Evolutionary conservation across 2,797 vertebrate species (phyloP), one percentile per base, ranked within the genome.

Genomic region (Aldrovandia affinis): DNA sequence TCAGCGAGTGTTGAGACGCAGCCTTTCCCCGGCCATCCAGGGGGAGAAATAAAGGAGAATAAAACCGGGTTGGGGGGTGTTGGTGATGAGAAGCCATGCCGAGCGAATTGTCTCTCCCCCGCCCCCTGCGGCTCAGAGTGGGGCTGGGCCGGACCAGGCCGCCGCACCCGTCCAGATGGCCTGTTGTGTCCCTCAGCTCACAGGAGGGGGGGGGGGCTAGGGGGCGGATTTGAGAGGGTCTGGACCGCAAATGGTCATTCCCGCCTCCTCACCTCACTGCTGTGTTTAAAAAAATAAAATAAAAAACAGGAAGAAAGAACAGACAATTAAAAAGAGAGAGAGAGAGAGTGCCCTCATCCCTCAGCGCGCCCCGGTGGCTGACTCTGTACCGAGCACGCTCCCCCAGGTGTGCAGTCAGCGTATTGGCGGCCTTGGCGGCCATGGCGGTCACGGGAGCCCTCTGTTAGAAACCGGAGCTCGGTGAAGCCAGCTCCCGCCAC

Each of bases 21-120:
- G 89, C 88, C 75, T 73, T 59, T 88, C 88, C 89, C 89, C 90
- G 61, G 88, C 90, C 89, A 88, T 90, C 92, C 90, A 88, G 88
- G 83, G 88, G 87, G 91, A 87, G 25, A 44, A 68, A 70, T 83
- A 78, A 82, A 78, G 55, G 77, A 9, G 10, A 50, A 79, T 50
- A 79, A 79, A 65, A 79, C 30, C 22, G 15, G 36, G 70, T 44
- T 54, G 25, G 30, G 14, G 68, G 20, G 68, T 30, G 70, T 4
- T 5, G 7, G 68, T 12, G 18, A 44, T 36, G 30, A 52, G 18
- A 28, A 15, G 36, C 28, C 52, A 0, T 7, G 52, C 33, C 3
- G 12, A 0, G 55, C 15, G 55, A 77, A 28, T 10, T n/a, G 77
- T 7, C 78, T 36, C 12, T n/a, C n/a, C n/a, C n/a, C n/a, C n/a